Conservation (phyloP, 1,140 invertebrate genomes). For the Heterodera carotae region DNA sequence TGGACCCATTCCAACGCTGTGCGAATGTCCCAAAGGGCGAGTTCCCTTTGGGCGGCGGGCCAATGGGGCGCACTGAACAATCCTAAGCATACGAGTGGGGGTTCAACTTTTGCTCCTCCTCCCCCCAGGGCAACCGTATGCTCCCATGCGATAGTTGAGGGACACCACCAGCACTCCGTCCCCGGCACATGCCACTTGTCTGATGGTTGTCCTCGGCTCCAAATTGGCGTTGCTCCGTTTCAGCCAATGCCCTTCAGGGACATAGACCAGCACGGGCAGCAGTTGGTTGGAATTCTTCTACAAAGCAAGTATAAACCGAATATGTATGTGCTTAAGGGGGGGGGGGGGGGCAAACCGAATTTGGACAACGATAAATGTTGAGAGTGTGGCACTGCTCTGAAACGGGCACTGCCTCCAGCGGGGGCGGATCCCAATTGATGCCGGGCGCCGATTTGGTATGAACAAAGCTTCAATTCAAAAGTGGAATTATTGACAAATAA, state of each 20-base stretch:
- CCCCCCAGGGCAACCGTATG: conserved; percentile 25
- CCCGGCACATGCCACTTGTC: conserved; percentile 26
- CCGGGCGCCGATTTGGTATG: conserved; percentile 14
- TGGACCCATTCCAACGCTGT: conserved; percentile 33
- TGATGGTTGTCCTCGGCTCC: conserved; percentile 22
- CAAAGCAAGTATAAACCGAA: neutral
- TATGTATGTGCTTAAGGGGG: no score
- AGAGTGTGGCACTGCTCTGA: conserved; percentile 34
- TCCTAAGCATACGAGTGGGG: neutral
- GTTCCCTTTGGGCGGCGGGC: conserved; percentile 11
- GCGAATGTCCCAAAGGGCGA: conserved; percentile 30
- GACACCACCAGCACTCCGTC: conserved; percentile 31
- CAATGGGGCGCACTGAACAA: conserved; percentile 19
- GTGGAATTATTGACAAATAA: no score
- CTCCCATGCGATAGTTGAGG: conserved; percentile 33
- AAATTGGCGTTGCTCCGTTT: conserved; percentile 31
- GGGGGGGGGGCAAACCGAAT: neutral
- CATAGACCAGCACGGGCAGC: conserved; percentile 21
- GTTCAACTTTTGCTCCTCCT: no score
- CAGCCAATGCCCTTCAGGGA: conserved; percentile 32
- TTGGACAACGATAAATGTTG: conserved; percentile 31
- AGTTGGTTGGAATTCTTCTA: conserved; percentile 17
- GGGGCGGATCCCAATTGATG: conserved; percentile 25
- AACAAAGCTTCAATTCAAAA: conserved; percentile 11
- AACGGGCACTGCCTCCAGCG: conserved; percentile 14